phyloP scores from a whole-genome alignment of 1,140 invertebrate genomes.

The Drosophila ananassae region DNA sequence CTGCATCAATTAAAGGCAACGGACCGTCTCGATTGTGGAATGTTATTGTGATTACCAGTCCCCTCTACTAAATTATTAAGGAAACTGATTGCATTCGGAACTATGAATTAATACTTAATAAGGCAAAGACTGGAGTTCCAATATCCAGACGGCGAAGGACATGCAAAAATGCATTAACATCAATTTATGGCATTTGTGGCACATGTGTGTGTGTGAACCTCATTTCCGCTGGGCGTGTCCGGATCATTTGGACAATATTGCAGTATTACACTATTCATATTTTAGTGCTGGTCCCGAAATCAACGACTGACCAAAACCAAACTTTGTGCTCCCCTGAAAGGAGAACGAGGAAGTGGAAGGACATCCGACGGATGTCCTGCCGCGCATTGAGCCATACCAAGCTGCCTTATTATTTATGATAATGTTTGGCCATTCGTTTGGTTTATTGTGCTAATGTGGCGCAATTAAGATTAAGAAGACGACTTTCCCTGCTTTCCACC shows the following conservation, averaged over 20 bases:
- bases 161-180: constrained; percentile 77
- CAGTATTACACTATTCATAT: constrained; percentile 75
- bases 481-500: constrained; percentile 60
- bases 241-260: constrained; percentile 50
- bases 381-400: constrained; percentile 69
- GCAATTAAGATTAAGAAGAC: constrained; percentile 83
- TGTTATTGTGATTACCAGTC: constrained; percentile 25
- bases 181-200: constrained; percentile 43
- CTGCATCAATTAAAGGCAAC: constrained; percentile 36
- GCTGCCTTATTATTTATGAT: constrained; percentile 80
- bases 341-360: constrained; percentile 10
- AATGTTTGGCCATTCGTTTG: constrained; percentile 82
- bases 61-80: constrained; percentile 58
- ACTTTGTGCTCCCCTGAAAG: not conserved
- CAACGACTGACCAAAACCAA: constrained; percentile 31
- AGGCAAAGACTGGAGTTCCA: constrained; percentile 7
- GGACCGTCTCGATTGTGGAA: constrained; percentile 34
- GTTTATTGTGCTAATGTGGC: constrained; percentile 82
- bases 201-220: constrained; percentile 19
- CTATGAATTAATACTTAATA: constrained; percentile 55
- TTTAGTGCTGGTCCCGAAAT: constrained; percentile 59
- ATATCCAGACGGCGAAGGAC: constrained; percentile 7
- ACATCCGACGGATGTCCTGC: constrained; percentile 69
- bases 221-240: constrained; percentile 55
- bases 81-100: constrained; percentile 69